Conservation (phyloP, 2,797 vertebrate genomes). For the Danio choprae region DNA sequence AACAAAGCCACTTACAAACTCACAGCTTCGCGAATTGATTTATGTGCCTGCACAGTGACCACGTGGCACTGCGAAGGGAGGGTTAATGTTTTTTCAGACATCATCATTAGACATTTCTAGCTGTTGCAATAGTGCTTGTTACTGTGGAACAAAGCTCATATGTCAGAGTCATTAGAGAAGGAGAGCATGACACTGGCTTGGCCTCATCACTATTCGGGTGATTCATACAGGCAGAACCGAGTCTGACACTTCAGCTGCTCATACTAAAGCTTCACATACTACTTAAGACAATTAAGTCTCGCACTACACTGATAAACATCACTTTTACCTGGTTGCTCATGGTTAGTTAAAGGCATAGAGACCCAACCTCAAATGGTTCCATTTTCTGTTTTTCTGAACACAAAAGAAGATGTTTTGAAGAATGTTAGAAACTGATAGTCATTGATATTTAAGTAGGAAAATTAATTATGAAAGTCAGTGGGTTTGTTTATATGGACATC, state of each 20-base stretch:
- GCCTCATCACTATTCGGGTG: conserved; percentile 56
- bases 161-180: conserved; percentile 55
- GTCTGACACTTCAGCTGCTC: conserved; percentile 35
- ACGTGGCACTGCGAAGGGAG: conserved; percentile 16
- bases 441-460: too few relatives aligned
- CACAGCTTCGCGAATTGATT: conserved; percentile 13
- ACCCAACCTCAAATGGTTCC: too few relatives aligned
- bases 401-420: too few relatives aligned
- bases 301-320: conserved; percentile 47
- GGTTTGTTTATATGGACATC: too few relatives aligned
- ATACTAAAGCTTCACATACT: conserved; percentile 38
- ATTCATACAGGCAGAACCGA: conserved; percentile 57
- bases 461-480: too few relatives aligned
- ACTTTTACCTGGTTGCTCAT: conserved; percentile 27
- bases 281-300: conserved; percentile 53
- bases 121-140: conserved; percentile 41
- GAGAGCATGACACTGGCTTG: conserved; percentile 52
- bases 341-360: not conserved
- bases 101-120: conserved; percentile 45
- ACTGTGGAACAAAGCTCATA: conserved; percentile 53
- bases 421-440: too few relatives aligned
- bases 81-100: conserved; percentile 47
- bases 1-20: conserved; percentile 36
- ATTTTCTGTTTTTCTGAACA: too few relatives aligned
- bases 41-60: conserved; percentile 8